These are phyloP conservation scores for Cryptosula pallasiana DNA, from an alignment of 2,888 invertebrate species.

Conservation along the genomic window DNA sequence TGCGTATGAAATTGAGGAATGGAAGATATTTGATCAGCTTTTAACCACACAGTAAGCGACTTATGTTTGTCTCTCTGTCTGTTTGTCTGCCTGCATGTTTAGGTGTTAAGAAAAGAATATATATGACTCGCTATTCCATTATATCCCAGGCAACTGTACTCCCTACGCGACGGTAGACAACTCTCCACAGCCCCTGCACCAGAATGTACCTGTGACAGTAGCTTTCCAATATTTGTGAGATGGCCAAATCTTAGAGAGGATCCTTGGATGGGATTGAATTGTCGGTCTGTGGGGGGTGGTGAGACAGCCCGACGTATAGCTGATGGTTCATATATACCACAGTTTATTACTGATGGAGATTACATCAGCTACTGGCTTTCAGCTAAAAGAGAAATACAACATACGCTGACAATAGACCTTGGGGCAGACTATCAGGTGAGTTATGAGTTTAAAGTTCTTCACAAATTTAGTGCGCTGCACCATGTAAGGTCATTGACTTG, in stretches of 20 bases:
- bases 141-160: background rate
- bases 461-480: too few relatives aligned
- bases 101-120: too few relatives aligned
- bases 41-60: background rate
- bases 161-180: background rate
- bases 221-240: background rate
- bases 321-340: background rate
- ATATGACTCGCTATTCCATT: too few relatives aligned
- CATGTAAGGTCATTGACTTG: too few relatives aligned
- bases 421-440: background rate
- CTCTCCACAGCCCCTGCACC: background rate
- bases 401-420: constrained; percentile 5
- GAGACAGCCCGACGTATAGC: background rate
- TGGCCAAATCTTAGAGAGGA: background rate
- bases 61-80: too few relatives aligned
- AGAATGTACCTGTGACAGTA: background rate
- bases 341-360: constrained; percentile 2
- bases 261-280: background rate
- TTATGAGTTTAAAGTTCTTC: too few relatives aligned
- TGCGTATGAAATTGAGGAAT: background rate
- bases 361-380: background rate
- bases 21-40: background rate
- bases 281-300: background rate
- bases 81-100: too few relatives aligned
- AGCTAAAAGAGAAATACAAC: too few relatives aligned